phyloP scores from a whole-genome alignment of 2,888 invertebrate species.

The Papilio elwesi region DNA sequence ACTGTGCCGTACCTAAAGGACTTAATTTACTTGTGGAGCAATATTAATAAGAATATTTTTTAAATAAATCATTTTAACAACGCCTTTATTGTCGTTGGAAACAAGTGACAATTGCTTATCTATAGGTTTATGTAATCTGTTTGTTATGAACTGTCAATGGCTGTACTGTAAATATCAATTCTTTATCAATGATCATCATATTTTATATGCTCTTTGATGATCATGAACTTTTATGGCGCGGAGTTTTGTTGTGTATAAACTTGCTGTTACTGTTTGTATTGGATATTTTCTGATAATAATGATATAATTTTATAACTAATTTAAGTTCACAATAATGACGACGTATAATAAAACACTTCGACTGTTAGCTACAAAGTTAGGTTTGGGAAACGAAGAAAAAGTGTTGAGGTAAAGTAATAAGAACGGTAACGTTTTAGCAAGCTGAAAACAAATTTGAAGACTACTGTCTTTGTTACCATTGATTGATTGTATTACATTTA shows the following conservation, averaged over 20 bases:
- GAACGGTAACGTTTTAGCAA: too few relatives aligned
- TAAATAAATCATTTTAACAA: too few relatives aligned
- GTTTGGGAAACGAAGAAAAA: constrained; percentile 69
- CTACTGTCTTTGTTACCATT: background rate
- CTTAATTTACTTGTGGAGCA: too few relatives aligned
- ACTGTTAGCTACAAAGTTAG: constrained; percentile 70
- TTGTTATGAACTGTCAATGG: background rate
- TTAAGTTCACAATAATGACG: constrained; percentile 54
- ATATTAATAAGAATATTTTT: too few relatives aligned
- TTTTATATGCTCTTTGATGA: background rate
- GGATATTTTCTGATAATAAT: background rate
- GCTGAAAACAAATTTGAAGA: background rate
- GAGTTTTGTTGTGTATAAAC: constrained; percentile 4
- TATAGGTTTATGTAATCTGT: constrained; percentile 3
- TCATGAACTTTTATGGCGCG: constrained; percentile 30
- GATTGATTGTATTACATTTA: too few relatives aligned
- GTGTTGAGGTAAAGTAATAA: constrained; percentile 62
- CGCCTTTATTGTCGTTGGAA: too few relatives aligned
- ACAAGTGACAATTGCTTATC: background rate
- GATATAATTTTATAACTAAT: background rate
- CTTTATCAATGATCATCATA: too few relatives aligned
- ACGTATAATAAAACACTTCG: constrained; percentile 63
- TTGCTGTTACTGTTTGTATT: background rate
- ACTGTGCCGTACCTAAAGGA: too few relatives aligned
- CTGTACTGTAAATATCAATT: background rate